These are phyloP conservation scores for Aphrophora alni DNA, from an alignment of 2,888 invertebrate genomes.

Conservation along the genomic window DNA sequence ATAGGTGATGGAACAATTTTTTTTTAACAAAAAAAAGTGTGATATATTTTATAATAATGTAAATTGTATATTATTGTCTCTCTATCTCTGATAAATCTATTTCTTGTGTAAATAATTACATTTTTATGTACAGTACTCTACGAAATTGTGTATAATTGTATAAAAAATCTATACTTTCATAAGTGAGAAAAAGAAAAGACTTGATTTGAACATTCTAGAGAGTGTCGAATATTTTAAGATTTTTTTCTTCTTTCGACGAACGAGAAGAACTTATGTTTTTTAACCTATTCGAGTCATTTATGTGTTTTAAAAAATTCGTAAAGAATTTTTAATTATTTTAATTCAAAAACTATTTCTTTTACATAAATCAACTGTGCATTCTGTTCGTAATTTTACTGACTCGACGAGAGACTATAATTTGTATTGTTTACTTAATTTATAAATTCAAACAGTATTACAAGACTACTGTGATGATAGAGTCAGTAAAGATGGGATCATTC, in stretches of 20 bases:
- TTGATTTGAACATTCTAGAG: not conserved
- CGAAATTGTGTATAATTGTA: not conserved
- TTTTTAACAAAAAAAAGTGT: conserved; percentile 10
- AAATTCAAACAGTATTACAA: too few species aligned
- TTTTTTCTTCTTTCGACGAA: not conserved
- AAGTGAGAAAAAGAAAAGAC: not conserved
- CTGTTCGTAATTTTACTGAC: not conserved
- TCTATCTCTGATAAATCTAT: too few species aligned
- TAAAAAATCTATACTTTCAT: not conserved
- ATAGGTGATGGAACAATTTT: not conserved
- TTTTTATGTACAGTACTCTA: not conserved
- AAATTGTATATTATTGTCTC: not conserved
- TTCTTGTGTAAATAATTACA: not conserved
- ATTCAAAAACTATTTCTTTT: too few species aligned
- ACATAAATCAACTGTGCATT: too few species aligned
- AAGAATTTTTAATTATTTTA: not conserved
- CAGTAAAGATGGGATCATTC: too few species aligned
- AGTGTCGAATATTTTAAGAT: not conserved
- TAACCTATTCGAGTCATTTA: not conserved
- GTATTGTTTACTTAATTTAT: too few species aligned
- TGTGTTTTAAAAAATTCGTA: not conserved
- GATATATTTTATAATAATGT: not conserved
- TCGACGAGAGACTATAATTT: too few species aligned
- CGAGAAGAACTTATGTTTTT: not conserved
- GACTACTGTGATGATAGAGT: too few species aligned